Evolutionary conservation across 2,113 vertebrate genomes (phyloP).

Genomic region (Danionella cerebrum): DNA sequence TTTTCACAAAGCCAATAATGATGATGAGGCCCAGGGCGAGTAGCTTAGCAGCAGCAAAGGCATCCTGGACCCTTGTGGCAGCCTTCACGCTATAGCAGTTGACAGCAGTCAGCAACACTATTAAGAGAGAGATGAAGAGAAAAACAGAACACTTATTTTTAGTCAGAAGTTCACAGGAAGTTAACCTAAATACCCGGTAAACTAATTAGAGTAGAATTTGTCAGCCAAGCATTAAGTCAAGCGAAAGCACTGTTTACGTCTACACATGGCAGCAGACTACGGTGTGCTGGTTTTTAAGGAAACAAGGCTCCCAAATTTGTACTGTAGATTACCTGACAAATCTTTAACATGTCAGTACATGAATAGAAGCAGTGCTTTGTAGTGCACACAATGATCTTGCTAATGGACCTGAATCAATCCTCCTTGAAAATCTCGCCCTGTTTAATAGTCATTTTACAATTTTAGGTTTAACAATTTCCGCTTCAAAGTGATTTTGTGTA

Average conservation of each 20-base stretch:
- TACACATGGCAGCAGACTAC: background rate
- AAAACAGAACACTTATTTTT: background rate
- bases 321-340: no score
- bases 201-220: constrained; percentile 4
- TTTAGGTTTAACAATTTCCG: no score
- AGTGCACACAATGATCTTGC: no score
- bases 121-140: background rate
- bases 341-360: no score
- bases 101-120: constrained; percentile 86
- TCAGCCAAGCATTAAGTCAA: background rate
- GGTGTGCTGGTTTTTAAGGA: background rate
- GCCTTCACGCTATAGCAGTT: constrained; percentile 98
- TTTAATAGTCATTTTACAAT: no score
- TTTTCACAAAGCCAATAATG: constrained; percentile 86
- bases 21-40: constrained; percentile 86
- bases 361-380: no score
- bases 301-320: background rate
- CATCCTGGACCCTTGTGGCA: constrained; percentile 88
- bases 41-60: constrained; percentile 88
- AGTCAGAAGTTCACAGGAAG: background rate
- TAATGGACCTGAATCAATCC: no score
- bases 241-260: background rate
- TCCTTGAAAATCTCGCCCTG: no score
- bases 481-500: no score
- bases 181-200: constrained; percentile 12